Evolutionary conservation across 2,888 invertebrate species (phyloP), one percentile per base, ranked within the genome.

Genomic region (Oligia fasciuncula): DNA sequence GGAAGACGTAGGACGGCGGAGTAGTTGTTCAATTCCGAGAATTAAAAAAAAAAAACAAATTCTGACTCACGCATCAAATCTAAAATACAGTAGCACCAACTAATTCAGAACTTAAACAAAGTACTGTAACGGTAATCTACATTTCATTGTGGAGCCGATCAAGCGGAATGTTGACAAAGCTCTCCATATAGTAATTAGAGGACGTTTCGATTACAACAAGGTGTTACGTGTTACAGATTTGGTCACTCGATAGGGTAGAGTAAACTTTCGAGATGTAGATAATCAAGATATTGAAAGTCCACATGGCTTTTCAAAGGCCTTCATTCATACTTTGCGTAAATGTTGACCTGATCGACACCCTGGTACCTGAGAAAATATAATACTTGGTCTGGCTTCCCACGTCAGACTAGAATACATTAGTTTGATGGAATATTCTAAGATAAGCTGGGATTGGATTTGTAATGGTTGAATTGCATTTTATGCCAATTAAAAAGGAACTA

Each of bases 151-250:
- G 70, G 67, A 76, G 19, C 76, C 88, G 83, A 87, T 85, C 89
- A 89, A 87, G 87, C 92, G 89, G 80, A 83, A 79, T 89, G 69
- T 92, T 92, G 89, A 90, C 90, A 87, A 86, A 90, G 87, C 92
- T 86, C 86, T 85, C 68, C 73, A 77, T 73, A n/a, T 76, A 85
- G 78, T 90, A 92, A 92, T 92, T 91, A 90, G 86, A 81, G 71
- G 57, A 63, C 81, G 73, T 86, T 82, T 81, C 68, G 78, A 84
- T 85, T 79, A 84, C 62, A 76, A 79, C 80, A 81, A 83, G 69
- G 72, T 80, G 57, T 80, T 81, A 84, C 85, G 82, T 77, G 77
- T 76, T 63, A 78, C 57, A 76, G 72, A 81, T 86, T 86, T 60
- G 76, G 74, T 76, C 76, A 87, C 46, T 79, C 65, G 80, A 80